Evolutionary conservation across 2,797 vertebrate species (phyloP), one percentile per base, ranked within the genome.

Genomic region (Chrosomus eos): DNA sequence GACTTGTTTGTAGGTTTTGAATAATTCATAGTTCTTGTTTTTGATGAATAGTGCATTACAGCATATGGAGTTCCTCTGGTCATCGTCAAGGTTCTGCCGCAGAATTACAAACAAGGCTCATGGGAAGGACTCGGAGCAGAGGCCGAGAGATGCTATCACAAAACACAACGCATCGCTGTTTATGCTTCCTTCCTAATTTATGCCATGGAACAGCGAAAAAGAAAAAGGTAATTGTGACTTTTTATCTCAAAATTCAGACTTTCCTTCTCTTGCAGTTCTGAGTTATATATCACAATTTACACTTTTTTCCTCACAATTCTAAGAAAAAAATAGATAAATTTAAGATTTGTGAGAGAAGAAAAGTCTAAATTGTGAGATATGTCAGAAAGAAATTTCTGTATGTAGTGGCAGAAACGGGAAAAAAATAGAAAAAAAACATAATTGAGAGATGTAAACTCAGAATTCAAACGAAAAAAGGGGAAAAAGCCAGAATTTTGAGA

Each of bases 21-120:
- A 94, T 94, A 91, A 94, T 94, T 94, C 89, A 94, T 93, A 11
- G 81, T 83, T 91, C 82, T 89, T 90, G 84, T 91, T 88, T 92
- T 92, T 93, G 93, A 93, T 94, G 91, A 94, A 92, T 90, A 89
- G 87, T 71, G 84, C 83, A 89, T 92, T 80, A 60, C 79, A 64
- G 87, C 45, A 79, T 80, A 91, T 86, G 51, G 79, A 90, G 87
- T 77, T 85, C 85, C 93, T 81, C 88, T 92, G 90, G 90, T 91
- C 88, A 87, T 66, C 87, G 89, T 91, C 89, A 91, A 92, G 90
- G 91, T 93, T 91, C 78, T 70, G 86, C 68, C 88, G 84, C 83
- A 85, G 92, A 94, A 93, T 94, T 85, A 78, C 81, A 91, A 94
- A 93, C 73, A n/a, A 91, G 90, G 51, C 38, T 81, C 64, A 80